These are phyloP conservation scores for Pterobdella sp. DNA, from an alignment of 2,888 invertebrate genomes.

Conservation along the genomic window DNA sequence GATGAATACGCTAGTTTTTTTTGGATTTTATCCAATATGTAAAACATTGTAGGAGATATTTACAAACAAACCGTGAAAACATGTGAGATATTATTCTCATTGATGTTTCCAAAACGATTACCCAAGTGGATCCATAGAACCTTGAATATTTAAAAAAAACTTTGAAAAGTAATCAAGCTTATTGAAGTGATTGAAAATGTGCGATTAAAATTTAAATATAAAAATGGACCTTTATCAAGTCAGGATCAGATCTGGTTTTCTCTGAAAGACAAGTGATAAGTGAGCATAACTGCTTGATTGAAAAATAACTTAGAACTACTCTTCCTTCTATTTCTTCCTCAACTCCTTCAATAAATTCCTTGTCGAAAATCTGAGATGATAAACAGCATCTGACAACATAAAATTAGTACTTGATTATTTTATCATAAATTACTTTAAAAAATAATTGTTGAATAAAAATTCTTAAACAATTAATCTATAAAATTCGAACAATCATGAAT, in stretches of 20 bases:
- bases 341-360: conserved; percentile 50
- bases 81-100: conserved; percentile 57
- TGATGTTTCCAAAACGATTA: conserved; percentile 57
- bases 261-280: conserved; percentile 57
- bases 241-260: conserved; percentile 36
- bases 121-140: conserved; percentile 63
- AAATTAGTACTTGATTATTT: too few species aligned
- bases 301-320: conserved; percentile 59
- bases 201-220: neutral
- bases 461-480: too few species aligned
- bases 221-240: neutral
- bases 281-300: conserved; percentile 58
- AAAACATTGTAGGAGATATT: neutral
- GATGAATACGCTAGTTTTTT: too few species aligned
- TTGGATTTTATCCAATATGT: neutral
- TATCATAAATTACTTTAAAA: too few species aligned
- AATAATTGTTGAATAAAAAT: too few species aligned
- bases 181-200: neutral
- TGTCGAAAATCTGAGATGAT: conserved; percentile 35
- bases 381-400: conserved; percentile 36
- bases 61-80: conserved; percentile 52
- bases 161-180: conserved; percentile 41
- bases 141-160: conserved; percentile 57
- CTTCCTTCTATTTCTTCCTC: conserved; percentile 60
- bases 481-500: neutral